These are phyloP conservation scores for Phrynocephalus guinanensis DNA, from an alignment of 2,797 vertebrate species.

Conservation along the genomic window DNA sequence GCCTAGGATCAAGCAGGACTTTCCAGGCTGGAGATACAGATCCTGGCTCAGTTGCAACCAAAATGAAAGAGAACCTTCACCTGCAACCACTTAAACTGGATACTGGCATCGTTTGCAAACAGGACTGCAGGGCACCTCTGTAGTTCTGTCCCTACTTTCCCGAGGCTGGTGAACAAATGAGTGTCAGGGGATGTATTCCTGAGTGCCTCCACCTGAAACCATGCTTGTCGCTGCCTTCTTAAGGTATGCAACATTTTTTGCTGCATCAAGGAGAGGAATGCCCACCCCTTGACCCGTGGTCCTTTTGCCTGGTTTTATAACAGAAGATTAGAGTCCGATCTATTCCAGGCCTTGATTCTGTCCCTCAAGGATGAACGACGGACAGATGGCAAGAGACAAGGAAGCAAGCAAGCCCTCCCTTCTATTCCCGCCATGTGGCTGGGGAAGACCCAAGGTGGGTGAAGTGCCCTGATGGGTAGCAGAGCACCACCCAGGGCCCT, in stretches of 20 bases:
- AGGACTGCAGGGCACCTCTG: neutral
- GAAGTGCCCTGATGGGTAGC: too few species aligned
- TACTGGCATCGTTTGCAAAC: neutral
- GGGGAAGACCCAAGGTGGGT: too few species aligned
- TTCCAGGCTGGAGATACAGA: neutral
- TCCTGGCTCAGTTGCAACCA: constrained; percentile 32
- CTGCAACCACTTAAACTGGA: neutral
- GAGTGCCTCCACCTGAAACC: neutral
- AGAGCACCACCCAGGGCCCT: too few species aligned
- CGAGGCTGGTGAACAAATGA: neutral
- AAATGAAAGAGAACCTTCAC: constrained; percentile 11
- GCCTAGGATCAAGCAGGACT: too few species aligned
- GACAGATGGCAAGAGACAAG: too few species aligned
- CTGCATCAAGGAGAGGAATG: neutral
- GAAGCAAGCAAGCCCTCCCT: neutral
- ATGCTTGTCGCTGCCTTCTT: neutral
- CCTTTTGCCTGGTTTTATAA: constrained; percentile 4
- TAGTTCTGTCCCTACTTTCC: neutral
- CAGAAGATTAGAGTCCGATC: constrained; percentile 15
- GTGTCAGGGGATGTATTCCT: neutral
- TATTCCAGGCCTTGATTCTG: constrained; percentile 16
- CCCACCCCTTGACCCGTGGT: neutral
- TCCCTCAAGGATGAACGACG: too few species aligned
- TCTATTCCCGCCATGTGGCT: neutral
- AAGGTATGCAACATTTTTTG: neutral